Evolutionary conservation across 1,140 invertebrate species (phyloP).

Genomic region (Helicorthomorpha holstii): DNA sequence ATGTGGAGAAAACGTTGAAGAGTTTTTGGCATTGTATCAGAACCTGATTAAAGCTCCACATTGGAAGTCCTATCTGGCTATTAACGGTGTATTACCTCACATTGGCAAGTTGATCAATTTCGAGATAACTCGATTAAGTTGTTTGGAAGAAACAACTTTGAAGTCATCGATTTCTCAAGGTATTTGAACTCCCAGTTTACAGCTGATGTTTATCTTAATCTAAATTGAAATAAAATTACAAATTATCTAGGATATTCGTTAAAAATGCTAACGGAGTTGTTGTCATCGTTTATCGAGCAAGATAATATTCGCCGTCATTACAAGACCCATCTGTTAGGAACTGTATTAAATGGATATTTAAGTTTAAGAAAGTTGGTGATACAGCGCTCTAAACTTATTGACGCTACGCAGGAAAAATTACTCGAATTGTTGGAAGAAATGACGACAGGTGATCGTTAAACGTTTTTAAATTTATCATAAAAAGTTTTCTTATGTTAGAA

Average conservation of each 20-base stretch:
- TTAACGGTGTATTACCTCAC: conserved; percentile 56
- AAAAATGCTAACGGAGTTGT: conserved; percentile 68
- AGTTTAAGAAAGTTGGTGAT: conserved; percentile 77
- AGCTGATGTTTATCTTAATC: too few species aligned
- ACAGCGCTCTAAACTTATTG: conserved; percentile 82
- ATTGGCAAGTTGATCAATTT: conserved; percentile 68
- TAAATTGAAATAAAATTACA: conserved; percentile 5
- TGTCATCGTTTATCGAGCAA: conserved; percentile 49
- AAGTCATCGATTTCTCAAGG: conserved; percentile 87
- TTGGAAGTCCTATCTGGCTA: conserved; percentile 59
- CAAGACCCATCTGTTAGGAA: conserved; percentile 71
- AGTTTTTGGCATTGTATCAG: conserved; percentile 75
- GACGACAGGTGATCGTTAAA: conserved; percentile 49
- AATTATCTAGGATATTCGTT: conserved; percentile 68
- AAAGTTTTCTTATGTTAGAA: conserved; percentile 2
- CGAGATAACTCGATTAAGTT: conserved; percentile 71
- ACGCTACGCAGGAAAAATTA: conserved; percentile 91
- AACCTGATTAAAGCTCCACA: conserved; percentile 55
- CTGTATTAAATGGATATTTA: conserved; percentile 84
- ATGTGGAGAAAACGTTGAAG: conserved; percentile 78
- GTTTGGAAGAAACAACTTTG: conserved; percentile 72
- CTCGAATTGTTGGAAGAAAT: conserved; percentile 89
- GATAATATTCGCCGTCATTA: conserved; percentile 65
- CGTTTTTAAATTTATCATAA: neutral
- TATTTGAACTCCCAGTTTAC: too few species aligned